Percentiles rank a stretch among this genome's conserved stretches.
Conservation (phyloP, 2,888 invertebrate species). For the Drosophila conformis region DNA sequence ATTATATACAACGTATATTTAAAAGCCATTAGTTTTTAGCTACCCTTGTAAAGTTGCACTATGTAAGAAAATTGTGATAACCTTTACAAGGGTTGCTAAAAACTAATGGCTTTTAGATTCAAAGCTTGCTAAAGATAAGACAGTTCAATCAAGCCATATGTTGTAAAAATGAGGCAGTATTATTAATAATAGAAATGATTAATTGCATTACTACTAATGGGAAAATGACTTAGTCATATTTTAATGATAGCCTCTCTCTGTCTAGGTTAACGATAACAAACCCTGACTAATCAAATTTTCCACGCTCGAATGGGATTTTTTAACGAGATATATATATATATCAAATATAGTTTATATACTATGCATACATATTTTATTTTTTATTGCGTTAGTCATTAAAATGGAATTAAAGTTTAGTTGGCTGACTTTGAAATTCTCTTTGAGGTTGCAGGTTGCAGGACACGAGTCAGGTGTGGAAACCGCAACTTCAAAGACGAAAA, state of each 20-base stretch:
- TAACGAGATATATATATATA: neutral
- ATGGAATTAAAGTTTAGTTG: slow-evolving; percentile 18
- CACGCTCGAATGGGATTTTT: neutral
- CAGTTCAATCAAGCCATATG: slow-evolving; percentile 4
- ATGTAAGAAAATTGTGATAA: neutral
- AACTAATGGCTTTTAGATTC: neutral
- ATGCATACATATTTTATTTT: neutral
- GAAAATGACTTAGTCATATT: slow-evolving; percentile 9
- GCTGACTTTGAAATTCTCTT: slow-evolving; percentile 2
- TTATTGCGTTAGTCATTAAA: slow-evolving; percentile 14
- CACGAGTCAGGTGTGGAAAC: slow-evolving; percentile 26
- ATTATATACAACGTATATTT: neutral
- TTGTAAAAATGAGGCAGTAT: slow-evolving; percentile 2
- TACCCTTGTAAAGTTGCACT: neutral
- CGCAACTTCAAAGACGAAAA: slow-evolving; percentile 30
- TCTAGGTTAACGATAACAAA: slow-evolving; percentile 3
- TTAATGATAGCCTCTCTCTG: slow-evolving; percentile 1
- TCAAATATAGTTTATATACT: neutral
- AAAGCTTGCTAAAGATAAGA: neutral
- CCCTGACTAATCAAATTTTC: slow-evolving; percentile 5
- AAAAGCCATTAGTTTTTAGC: no score
- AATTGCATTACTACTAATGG: slow-evolving; percentile 15
- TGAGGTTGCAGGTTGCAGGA: slow-evolving; percentile 2
- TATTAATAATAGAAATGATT: slow-evolving; percentile 20
- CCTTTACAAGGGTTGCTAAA: neutral